Evolutionary conservation across 2,113 vertebrate genomes (phyloP).

Genomic region (Boulengerochromis microlepis): DNA sequence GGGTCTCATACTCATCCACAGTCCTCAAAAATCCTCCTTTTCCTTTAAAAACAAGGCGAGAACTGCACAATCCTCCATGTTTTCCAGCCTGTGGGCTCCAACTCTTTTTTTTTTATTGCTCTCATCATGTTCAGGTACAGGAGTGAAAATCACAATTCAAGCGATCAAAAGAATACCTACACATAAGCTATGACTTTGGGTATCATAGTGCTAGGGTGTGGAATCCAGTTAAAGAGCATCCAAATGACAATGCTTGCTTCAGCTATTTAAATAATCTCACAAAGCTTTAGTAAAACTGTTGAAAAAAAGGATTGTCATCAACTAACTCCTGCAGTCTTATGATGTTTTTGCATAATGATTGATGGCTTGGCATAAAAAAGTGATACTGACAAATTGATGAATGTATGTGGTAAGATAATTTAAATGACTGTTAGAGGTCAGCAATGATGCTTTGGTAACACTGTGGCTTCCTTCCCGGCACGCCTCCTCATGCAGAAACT

Average conservation of each 20-base stretch:
- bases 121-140: constrained; percentile 1
- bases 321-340: background rate
- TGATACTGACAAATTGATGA: background rate
- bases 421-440: background rate
- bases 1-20: background rate
- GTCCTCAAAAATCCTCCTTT: background rate
- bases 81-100: background rate
- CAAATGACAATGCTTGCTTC: background rate
- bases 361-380: background rate
- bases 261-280: background rate
- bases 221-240: background rate
- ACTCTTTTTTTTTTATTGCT: background rate
- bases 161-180: background rate
- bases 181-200: background rate
- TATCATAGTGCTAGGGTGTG: background rate
- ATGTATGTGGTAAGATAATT: background rate
- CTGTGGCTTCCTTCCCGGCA: background rate
- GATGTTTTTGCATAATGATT: background rate
- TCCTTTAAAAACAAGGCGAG: background rate
- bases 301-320: background rate
- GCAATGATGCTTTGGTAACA: background rate
- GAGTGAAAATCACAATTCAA: background rate
- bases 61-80: background rate
- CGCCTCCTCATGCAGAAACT: constrained; percentile 5
- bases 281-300: background rate